Evolutionary conservation across 1,140 invertebrate genomes (phyloP), one percentile per base, ranked within the genome.

Genomic region (Dolichoris vasculosae): DNA sequence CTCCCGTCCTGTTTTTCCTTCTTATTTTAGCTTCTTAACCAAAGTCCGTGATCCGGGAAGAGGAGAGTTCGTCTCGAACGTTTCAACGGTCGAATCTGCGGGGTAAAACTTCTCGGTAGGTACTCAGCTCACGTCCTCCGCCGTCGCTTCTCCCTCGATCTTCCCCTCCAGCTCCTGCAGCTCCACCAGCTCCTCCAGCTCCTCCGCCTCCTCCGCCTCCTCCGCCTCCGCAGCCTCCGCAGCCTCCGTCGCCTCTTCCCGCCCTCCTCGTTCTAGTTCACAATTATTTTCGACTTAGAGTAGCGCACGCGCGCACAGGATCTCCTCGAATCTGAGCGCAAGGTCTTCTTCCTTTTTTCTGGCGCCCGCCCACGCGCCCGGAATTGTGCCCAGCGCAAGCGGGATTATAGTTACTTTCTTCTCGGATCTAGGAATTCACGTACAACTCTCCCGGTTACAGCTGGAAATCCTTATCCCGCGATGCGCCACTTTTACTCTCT

Each of bases 241-340:
- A n/a, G n/a, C n/a, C n/a, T 4, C 55, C 23, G 13, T 46, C 43
- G 2, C 55, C 55, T 4, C 20, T 3, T 26, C 23, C 13, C 20
- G 7, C 26, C 2, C 4, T 30, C 6, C 32, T 67, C 32, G 35
- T 13, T 67, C n/a, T 35, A 67, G 63, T 67, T 67, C 88, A 89
- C 88, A 90, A 91, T 91, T 90, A 91, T 91, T 90, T 91, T 89
- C 88, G 89, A 89, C 88, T 91, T 89, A 88, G 87, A 88, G 80
- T 48, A n/a, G 40, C 43, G 73, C 63, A 67, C 30, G 63, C 32
- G 40, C 43, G 73, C 30, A 67, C 63, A 35, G 9, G 43, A 77
- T 64, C 82, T 76, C 82, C 84, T 81, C 87, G 77, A 77, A 83
- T 86, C 87, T 87, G 82, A 88, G 82, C 71, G 69, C 20, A 43